Conservation (phyloP, 2,888 invertebrate genomes). For the Agriopis leucophaearia region DNA sequence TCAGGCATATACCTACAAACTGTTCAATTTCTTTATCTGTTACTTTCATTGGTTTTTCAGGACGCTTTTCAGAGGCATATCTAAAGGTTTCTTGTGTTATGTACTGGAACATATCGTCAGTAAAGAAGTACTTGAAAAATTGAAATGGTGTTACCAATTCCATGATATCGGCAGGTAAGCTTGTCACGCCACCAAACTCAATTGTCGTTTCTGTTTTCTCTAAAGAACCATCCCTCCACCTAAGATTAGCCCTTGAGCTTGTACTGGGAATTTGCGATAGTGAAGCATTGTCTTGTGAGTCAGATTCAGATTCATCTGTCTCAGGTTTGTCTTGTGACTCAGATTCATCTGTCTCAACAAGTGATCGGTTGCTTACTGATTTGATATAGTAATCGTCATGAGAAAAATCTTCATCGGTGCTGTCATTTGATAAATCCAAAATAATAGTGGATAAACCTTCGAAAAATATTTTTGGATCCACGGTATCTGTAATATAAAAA, state of each 20-base stretch:
- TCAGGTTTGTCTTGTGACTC: conserved; percentile 12
- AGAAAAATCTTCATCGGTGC: conserved; percentile 15
- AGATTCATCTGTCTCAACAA: conserved; percentile 1
- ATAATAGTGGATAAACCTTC: background rate
- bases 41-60: conserved; percentile 11
- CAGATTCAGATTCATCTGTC: conserved; percentile 12
- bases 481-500: background rate
- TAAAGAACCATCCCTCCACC: conserved; percentile 16
- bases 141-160: conserved; percentile 21
- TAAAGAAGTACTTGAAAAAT: conserved; percentile 28
- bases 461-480: background rate
- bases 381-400: background rate
- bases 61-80: conserved; percentile 22
- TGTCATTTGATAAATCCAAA: background rate
- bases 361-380: background rate
- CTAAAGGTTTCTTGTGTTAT: conserved; percentile 17
- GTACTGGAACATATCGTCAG: conserved; percentile 23
- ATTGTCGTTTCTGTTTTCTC: conserved; percentile 8
- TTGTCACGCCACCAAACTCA: conserved; percentile 9
- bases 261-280: background rate
- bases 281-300: conserved; percentile 7
- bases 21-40: conserved; percentile 13
- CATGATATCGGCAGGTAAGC: conserved; percentile 17
- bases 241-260: background rate
- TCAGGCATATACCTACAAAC: conserved; percentile 16